Evolutionary conservation across 2,113 vertebrate species (phyloP).

Genomic region (Colaptes auratus): DNA sequence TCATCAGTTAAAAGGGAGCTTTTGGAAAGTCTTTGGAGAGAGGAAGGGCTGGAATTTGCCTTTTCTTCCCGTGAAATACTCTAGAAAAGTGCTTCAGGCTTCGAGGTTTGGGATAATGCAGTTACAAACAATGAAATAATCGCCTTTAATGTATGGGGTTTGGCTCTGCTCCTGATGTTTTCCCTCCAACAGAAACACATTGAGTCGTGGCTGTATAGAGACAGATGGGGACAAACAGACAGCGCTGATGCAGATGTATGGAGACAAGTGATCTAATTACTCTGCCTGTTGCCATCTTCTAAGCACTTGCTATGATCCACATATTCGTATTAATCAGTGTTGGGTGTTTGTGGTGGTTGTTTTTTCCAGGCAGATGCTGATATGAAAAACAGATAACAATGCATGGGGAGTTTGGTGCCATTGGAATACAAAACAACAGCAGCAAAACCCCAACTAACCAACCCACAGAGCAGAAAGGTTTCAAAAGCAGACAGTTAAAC

Average conservation of each 20-base stretch:
- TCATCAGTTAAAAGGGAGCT: conserved; percentile 74
- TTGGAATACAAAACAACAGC: not conserved
- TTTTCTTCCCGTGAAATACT: conserved; percentile 52
- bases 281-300: conserved; percentile 21
- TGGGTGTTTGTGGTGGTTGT: too few relatives aligned
- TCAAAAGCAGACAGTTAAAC: not conserved
- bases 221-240: conserved; percentile 49
- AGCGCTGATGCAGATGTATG: conserved; percentile 47
- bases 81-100: conserved; percentile 31
- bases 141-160: conserved; percentile 42
- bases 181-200: conserved; percentile 62
- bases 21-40: conserved; percentile 54
- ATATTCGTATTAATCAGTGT: not conserved
- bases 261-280: conserved; percentile 63
- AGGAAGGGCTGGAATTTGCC: not conserved
- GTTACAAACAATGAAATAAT: conserved; percentile 24
- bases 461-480: not conserved
- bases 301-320: not conserved
- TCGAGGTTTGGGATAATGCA: conserved; percentile 20
- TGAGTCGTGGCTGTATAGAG: conserved; percentile 60
- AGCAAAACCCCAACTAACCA: too few relatives aligned
- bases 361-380: conserved; percentile 20
- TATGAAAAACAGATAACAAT: not conserved
- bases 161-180: conserved; percentile 13
- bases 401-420: not conserved